Base-by-base conservation (phyloP, 2,113 vertebrate species). In the Plectropomus leopardus region DNA sequence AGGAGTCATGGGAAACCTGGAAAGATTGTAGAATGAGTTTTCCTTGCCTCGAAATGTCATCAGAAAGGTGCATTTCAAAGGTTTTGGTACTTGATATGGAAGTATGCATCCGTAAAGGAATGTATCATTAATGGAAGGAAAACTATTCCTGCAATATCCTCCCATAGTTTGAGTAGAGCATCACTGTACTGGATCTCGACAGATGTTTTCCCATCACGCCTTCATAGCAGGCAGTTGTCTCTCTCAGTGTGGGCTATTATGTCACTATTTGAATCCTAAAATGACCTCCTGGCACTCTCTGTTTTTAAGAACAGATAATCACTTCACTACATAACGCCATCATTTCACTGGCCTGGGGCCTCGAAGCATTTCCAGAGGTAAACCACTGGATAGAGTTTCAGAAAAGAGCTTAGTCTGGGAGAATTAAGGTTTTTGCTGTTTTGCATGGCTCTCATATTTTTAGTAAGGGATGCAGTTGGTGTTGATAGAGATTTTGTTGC, bases 291-390 rank as follows among this genome's bases (percentile, higher is more conserved):
- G 44, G n/a, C 30, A 40, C 54, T 24, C 24, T 44, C 72, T 61
- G 53, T 42, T 68, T 64, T 72, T 58, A 58, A 68, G 6, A 47
- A 48, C 5, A 60, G 58, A 79, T 82, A 65, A 74, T 70, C 28
- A 0, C 67, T 51, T 54, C 51, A 16, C 47, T 44, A 34, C 71
- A 55, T 55, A 59, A 70, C 74, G 16, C 30, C 71, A 48, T 51
- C 44, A 23, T 50, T 51, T 76, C 76, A 28, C 40, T 44, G 71
- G 72, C 59, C 51, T 1, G 13, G 30, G 17, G 50, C 0, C 63
- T 24, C 1, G 67, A 34, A 26, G 21, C 15, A 42, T 9, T 3
- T 65, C 0, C 1, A 61, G 16, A 66, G 14, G n/a, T 53, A 21
- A 75, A 48, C 23, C 0, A 17, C 23, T 48, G 42, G 24, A 28